A percentile compares a stretch with the other conserved stretches of the same genome.
These are phyloP conservation scores for Odiellus spinosus DNA, from an alignment of 2,888 invertebrate genomes.

Conservation along the genomic window DNA sequence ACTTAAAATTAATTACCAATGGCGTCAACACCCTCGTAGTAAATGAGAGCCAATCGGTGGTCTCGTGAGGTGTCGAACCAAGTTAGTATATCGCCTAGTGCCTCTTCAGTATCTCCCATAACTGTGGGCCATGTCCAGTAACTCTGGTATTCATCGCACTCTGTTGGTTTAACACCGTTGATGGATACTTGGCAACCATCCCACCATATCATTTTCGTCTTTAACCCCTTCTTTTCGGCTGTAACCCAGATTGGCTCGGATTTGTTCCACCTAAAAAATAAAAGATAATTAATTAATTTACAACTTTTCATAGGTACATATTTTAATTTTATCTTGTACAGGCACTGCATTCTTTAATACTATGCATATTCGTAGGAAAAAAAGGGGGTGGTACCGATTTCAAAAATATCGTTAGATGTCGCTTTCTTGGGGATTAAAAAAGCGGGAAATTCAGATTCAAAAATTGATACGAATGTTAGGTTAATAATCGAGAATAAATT, in stretches of 20 bases:
- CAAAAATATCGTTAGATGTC: no score
- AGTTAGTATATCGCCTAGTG: background rate
- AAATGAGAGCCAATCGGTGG: background rate
- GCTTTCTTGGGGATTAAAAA: no score
- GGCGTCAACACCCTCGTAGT: slow-evolving; percentile 1
- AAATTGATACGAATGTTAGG: no score
- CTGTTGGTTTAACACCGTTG: slow-evolving; percentile 12
- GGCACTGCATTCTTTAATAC: no score
- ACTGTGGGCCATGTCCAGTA: background rate
- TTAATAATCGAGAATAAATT: no score
- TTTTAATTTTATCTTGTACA: no score
- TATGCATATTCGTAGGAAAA: no score
- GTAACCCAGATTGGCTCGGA: slow-evolving; percentile 28
- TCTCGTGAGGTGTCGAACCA: background rate
- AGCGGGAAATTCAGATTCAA: no score
- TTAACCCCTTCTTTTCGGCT: slow-evolving; percentile 19
- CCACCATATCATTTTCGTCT: slow-evolving; percentile 15
- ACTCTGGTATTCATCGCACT: slow-evolving; percentile 15
- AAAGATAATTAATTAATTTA: no score
- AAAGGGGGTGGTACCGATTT: no score
- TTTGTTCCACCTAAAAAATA: slow-evolving; percentile 26
- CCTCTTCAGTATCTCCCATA: background rate
- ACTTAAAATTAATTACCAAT: background rate
- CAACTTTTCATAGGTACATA: no score
- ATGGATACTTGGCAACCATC: slow-evolving; percentile 18